Evolutionary conservation across 1,140 invertebrate genomes (phyloP).

Genomic region (Lysiphlebus fabarum): DNA sequence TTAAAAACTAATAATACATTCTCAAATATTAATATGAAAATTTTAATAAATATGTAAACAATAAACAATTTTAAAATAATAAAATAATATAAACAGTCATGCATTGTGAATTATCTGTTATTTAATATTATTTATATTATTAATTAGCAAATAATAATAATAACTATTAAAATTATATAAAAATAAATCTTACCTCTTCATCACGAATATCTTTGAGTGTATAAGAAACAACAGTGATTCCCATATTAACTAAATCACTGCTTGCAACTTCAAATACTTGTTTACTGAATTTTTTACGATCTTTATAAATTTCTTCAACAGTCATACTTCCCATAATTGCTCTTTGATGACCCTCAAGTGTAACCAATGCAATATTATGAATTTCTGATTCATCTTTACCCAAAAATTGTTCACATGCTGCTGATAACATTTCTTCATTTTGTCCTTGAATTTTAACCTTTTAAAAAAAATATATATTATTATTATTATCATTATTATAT

Average conservation of each 20-base stretch:
- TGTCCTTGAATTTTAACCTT: conserved; percentile 96
- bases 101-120: background rate
- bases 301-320: conserved; percentile 98
- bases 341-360: conserved; percentile 94
- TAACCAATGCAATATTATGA: conserved; percentile 89
- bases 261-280: conserved; percentile 94
- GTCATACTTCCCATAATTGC: conserved; percentile 99
- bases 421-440: conserved; percentile 94
- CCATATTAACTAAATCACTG: conserved; percentile 96
- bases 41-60: background rate
- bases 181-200: conserved; percentile 93
- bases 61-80: background rate
- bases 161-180: conserved; percentile 15
- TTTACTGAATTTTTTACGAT: conserved; percentile 97
- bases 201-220: conserved; percentile 96
- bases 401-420: conserved; percentile 95
- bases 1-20: too few species aligned
- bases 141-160: background rate
- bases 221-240: conserved; percentile 96
- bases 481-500: too few species aligned
- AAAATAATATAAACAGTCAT: background rate
- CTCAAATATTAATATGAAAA: too few species aligned
- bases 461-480: conserved; percentile 19
- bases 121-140: background rate
- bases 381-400: conserved; percentile 89